Evolutionary conservation across 2,888 invertebrate genomes (phyloP).

Genomic region (Exocentrus adspersus): DNA sequence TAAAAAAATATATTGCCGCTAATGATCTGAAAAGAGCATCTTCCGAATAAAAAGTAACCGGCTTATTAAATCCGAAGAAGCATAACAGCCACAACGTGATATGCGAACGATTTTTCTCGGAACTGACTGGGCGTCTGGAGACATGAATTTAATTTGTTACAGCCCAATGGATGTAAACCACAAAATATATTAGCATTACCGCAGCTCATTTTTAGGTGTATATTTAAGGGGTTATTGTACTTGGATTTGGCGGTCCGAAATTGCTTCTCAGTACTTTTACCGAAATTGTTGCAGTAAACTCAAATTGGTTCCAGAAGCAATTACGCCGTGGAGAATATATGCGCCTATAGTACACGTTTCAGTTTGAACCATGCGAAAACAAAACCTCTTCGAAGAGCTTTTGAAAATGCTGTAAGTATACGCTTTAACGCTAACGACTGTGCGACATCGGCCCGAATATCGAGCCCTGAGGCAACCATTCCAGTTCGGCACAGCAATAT

Average conservation of each 20-base stretch:
- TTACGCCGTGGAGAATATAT: too few relatives aligned
- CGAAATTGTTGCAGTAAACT: background rate
- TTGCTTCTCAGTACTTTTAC: background rate
- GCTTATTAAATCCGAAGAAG: background rate
- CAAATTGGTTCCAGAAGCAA: too few relatives aligned
- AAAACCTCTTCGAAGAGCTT: too few relatives aligned
- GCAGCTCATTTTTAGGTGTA: background rate
- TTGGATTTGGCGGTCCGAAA: too few relatives aligned
- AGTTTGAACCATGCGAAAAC: too few relatives aligned
- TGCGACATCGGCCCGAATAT: too few relatives aligned
- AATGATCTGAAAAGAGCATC: background rate
- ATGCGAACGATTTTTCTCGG: slow-evolving; percentile 2
- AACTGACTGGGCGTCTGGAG: background rate
- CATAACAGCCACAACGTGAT: background rate
- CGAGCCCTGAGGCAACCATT: too few relatives aligned
- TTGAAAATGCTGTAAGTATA: too few relatives aligned
- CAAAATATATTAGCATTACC: background rate
- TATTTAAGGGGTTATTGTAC: background rate
- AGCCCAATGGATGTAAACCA: background rate
- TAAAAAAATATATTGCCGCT: background rate
- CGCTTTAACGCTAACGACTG: too few relatives aligned
- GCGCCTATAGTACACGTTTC: too few relatives aligned
- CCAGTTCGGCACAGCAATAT: too few relatives aligned
- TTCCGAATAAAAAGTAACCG: background rate
- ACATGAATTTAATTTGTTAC: background rate